Conservation (phyloP, 2,797 vertebrate genomes). For the Coccyzus lansbergi region DNA sequence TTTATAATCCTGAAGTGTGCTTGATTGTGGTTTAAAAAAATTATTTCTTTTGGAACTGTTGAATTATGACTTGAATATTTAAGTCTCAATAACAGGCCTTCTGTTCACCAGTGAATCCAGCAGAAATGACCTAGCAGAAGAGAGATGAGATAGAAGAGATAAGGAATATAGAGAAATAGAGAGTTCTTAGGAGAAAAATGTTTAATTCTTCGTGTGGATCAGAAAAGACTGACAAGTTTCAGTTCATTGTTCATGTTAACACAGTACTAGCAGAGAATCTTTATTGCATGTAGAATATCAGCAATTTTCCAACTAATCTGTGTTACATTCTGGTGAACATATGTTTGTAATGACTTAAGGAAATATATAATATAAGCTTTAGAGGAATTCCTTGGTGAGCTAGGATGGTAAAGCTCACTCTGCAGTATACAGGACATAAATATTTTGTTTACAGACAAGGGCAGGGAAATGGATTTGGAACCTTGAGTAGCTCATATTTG, state of each 20-base stretch:
- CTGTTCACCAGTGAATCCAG: neutral
- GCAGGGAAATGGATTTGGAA: neutral
- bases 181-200: neutral
- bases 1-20: neutral
- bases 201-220: neutral
- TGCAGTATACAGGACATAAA: neutral
- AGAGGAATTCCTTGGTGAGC: neutral
- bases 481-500: neutral
- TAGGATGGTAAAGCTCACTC: neutral
- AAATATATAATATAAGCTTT: neutral
- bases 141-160: neutral
- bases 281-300: neutral
- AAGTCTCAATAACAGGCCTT: fast-evolving
- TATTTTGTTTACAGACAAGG: neutral
- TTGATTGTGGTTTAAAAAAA: neutral
- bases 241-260: neutral
- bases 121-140: neutral
- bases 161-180: neutral
- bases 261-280: neutral
- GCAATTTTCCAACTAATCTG: neutral
- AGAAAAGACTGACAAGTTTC: neutral
- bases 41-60: neutral
- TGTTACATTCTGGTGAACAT: neutral
- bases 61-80: neutral
- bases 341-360: neutral